Evolutionary conservation across 2,113 vertebrate genomes (phyloP), one percentile per base, ranked within the genome.

Genomic region (Motacilla alba): DNA sequence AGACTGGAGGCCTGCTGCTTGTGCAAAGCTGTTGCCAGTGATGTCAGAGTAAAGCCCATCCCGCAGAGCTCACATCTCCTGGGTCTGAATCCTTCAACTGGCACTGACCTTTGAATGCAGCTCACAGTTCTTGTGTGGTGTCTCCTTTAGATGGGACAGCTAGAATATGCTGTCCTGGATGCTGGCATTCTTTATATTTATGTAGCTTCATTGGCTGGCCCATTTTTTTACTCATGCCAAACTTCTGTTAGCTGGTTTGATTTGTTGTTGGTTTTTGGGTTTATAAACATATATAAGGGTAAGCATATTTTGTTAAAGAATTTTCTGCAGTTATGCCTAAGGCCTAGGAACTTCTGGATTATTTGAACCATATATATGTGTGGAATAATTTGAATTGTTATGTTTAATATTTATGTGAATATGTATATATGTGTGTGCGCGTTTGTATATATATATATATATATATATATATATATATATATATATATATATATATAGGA

Each of bases 361-460:
- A 53, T 81, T 80, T 91, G 19, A 18, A 24, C 35, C 23, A 30
- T 24, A 9, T 20, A 13, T 33, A 30, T 33, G 13, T 35, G 33
- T 47, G 30, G 13, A 93, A 41, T 81, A 81, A 70, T 63, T 78
- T 84, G 9, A 49, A 63, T n/a, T 58, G 4, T 10, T 58, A 13
- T 77, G 31, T 60, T 63, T 76, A 39, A 43, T 49, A 28, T 17
- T 9, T 18, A 10, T 16, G 4, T 55, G 4, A 46, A 1, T 21
- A 13, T 11, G 2, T 46, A 8, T 44, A 6, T 77, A 6, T 33
- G 4, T 53, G 31, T 43, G 4, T 55, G 1, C 46, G 1, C 39
- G n/a, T 56, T 2, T 35, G 4, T 37, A 8, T n/a, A 15, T 46
- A 18, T n/a, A 6, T 27, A 5, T n/a, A 16, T 52, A 15, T 27